Conservation (phyloP, 2,797 vertebrate genomes). For the Apodemus agrarius region DNA sequence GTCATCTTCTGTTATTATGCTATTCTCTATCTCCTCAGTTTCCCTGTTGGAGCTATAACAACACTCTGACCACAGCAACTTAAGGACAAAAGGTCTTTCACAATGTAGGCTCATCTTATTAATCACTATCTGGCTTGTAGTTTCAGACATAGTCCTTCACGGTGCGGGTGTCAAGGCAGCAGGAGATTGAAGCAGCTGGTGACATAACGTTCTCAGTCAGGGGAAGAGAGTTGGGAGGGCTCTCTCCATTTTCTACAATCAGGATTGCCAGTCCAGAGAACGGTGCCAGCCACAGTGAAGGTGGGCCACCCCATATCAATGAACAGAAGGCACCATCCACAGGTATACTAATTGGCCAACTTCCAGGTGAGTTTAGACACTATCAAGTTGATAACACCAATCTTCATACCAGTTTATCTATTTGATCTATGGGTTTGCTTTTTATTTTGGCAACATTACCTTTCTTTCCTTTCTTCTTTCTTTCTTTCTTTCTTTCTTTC, state of each 20-base stretch:
- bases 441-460: neutral
- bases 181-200: neutral
- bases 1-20: neutral
- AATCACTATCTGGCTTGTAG: neutral
- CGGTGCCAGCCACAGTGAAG: neutral
- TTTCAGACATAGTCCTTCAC: neutral
- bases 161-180: no score
- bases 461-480: neutral
- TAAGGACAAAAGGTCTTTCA: neutral
- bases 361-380: neutral
- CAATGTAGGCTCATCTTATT: neutral
- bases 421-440: neutral
- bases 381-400: neutral
- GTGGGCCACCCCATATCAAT: neutral
- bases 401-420: neutral
- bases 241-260: neutral
- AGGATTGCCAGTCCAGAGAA: neutral
- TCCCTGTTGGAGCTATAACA: neutral
- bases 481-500: no score
- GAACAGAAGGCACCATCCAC: neutral
- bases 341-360: no score
- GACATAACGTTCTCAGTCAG: neutral
- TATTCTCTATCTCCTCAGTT: neutral
- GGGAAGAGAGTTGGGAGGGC: neutral
- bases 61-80: neutral